These are phyloP conservation scores for Neoseiulus cucumeris DNA, from an alignment of 1,140 invertebrate species.

Conservation along the genomic window DNA sequence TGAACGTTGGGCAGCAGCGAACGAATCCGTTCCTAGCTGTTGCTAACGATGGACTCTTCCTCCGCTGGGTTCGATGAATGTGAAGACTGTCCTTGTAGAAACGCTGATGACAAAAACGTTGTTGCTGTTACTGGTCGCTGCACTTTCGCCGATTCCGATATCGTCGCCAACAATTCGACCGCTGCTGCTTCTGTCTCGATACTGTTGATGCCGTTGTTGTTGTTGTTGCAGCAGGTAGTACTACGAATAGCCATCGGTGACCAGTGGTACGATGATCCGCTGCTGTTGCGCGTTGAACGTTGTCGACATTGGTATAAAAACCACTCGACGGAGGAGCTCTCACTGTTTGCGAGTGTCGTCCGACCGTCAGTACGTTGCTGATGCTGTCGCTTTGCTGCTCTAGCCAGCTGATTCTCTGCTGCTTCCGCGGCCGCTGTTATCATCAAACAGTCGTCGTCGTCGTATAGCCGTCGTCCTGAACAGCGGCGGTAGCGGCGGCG, in stretches of 20 bases:
- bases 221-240: not conserved
- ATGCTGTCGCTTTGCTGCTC: not conserved
- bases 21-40: too few species aligned
- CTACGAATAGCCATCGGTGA: constrained; percentile 6
- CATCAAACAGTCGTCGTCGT: not conserved
- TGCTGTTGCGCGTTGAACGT: not conserved
- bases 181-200: not conserved
- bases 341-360: not conserved
- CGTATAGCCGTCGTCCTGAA: not conserved
- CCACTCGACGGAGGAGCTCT: not conserved
- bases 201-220: not conserved
- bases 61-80: not conserved
- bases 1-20: too few species aligned
- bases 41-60: too few species aligned
- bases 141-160: not conserved
- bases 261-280: not conserved
- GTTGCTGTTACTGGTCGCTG: not conserved
- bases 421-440: not conserved
- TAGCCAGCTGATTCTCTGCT: not conserved
- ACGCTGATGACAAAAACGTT: too few species aligned
- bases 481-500: not conserved
- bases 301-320: not conserved
- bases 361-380: not conserved
- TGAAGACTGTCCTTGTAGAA: not conserved
- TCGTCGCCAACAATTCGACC: not conserved